A percentile compares a stretch with the other conserved stretches of the same genome.
phyloP scores from a whole-genome alignment of 2,113 vertebrate genomes.

The Laticauda colubrina region DNA sequence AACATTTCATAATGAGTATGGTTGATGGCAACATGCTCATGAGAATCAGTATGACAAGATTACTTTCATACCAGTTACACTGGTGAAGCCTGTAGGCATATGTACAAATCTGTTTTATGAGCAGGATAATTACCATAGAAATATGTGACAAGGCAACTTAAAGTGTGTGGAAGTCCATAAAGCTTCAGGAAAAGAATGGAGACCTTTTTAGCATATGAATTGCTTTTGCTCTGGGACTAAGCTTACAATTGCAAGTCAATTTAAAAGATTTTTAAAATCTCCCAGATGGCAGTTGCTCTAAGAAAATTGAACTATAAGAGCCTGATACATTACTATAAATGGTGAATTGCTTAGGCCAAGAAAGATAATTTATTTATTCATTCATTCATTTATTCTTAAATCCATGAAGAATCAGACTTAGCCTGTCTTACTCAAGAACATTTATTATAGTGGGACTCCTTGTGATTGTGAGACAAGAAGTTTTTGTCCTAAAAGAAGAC shows the following conservation, averaged over 20 bases:
- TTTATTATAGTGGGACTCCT: slow-evolving; percentile 18
- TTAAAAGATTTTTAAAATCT: neutral
- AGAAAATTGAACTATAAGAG: slow-evolving; percentile 35
- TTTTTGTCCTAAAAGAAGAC: neutral
- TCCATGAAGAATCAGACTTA: slow-evolving; percentile 15
- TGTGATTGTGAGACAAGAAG: neutral
- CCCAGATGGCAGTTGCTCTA: slow-evolving; percentile 1
- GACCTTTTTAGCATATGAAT: slow-evolving; percentile 35
- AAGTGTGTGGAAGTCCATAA: slow-evolving; percentile 18
- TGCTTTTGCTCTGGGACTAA: neutral
- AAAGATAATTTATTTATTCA: slow-evolving; percentile 46
- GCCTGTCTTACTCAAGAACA: slow-evolving; percentile 1
- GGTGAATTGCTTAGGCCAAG: slow-evolving; percentile 14
- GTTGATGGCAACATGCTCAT: neutral
- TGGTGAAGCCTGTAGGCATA: neutral
- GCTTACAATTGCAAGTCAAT: neutral
- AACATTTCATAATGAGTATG: neutral
- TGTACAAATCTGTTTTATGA: neutral
- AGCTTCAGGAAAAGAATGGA: slow-evolving; percentile 11
- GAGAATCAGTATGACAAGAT: neutral
- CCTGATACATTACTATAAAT: slow-evolving; percentile 47
- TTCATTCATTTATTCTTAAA: slow-evolving; percentile 35
- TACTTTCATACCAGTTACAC: neutral
- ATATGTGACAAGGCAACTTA: slow-evolving; percentile 24
- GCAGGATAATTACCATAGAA: neutral